A percentile compares a stretch with the other conserved stretches of the same genome.
phyloP scores from a whole-genome alignment of 2,888 invertebrate genomes.

The Sericinus montela region DNA sequence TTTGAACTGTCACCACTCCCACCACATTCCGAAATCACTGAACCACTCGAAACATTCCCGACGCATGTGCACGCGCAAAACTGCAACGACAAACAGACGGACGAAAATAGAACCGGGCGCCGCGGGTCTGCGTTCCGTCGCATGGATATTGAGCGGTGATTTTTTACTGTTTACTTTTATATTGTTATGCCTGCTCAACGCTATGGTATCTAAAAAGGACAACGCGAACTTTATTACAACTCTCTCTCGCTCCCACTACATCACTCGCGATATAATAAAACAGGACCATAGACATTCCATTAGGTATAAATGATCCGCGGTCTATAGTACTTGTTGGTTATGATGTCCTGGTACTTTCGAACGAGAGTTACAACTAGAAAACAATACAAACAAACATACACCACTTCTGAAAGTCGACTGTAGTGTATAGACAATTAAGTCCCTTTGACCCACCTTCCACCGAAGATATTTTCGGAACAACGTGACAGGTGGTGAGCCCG shows the following conservation, averaged over 20 bases:
- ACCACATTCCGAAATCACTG: not conserved
- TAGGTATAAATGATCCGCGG: not conserved
- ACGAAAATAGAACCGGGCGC: conserved; percentile 6
- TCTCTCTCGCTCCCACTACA: not conserved
- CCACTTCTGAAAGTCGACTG: no score
- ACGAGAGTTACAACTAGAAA: no score
- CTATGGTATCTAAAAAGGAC: conserved; percentile 18
- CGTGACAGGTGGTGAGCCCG: no score
- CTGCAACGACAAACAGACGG: conserved; percentile 1
- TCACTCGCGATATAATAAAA: conserved; percentile 4
- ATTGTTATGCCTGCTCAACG: conserved; percentile 5
- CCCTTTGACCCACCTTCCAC: no score
- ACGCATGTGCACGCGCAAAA: conserved; percentile 3
- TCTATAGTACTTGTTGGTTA: no score
- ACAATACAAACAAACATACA: no score
- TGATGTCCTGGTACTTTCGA: no score
- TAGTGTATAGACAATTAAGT: no score
- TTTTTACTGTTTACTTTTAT: conserved; percentile 15
- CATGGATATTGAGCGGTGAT: not conserved
- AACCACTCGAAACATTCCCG: not conserved
- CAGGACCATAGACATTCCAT: not conserved
- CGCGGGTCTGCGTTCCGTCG: not conserved
- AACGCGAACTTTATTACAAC: no score
- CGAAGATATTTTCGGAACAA: no score
- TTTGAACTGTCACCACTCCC: no score